These are phyloP conservation scores for Diaphora mendica DNA, from an alignment of 2,888 invertebrate genomes.

Conservation along the genomic window DNA sequence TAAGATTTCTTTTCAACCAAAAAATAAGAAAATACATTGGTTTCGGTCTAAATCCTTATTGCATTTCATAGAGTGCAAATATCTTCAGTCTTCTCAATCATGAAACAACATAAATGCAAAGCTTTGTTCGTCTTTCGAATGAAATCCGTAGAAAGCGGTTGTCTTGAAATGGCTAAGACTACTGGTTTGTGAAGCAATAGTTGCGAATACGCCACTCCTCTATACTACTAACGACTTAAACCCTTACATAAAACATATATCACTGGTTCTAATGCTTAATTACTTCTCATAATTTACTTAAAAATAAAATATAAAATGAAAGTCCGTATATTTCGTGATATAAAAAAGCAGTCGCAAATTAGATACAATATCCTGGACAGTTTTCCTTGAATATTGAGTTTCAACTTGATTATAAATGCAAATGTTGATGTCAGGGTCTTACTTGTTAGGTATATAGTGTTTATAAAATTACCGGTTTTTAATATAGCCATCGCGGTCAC, in stretches of 20 bases:
- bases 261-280: background rate
- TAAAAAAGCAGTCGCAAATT: conserved; percentile 21
- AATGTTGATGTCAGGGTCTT: conserved; percentile 55
- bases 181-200: too few relatives aligned
- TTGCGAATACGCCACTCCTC: too few relatives aligned
- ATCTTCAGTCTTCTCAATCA: background rate
- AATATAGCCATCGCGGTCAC: conserved; percentile 5
- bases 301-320: too few relatives aligned
- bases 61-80: background rate
- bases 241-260: too few relatives aligned
- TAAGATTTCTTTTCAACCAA: too few relatives aligned
- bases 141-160: too few relatives aligned
- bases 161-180: too few relatives aligned
- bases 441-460: conserved; percentile 36
- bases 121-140: too few relatives aligned
- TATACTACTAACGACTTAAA: too few relatives aligned
- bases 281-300: too few relatives aligned
- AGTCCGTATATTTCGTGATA: conserved; percentile 5
- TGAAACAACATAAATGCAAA: too few relatives aligned
- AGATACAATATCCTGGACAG: conserved; percentile 34
- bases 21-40: background rate
- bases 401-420: conserved; percentile 51
- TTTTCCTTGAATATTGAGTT: conserved; percentile 52
- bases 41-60: background rate
- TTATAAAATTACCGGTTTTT: conserved; percentile 19